Base-by-base conservation (phyloP, 1,140 invertebrate species). In the Caenorhabditis inopinata region DNA sequence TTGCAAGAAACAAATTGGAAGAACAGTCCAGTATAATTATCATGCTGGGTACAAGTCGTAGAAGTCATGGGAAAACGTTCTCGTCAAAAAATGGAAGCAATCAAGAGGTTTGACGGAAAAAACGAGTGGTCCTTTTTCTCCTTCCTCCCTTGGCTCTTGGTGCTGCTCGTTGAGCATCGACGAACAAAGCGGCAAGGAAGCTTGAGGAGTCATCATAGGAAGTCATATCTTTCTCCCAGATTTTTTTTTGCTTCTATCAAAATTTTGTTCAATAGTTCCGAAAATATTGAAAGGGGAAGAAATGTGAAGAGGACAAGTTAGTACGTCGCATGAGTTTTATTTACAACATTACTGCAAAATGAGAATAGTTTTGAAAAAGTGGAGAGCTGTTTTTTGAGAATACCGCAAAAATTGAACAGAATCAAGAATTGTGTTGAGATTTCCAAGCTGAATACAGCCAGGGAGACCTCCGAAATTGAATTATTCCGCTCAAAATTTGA, bases 321-420 rank as follows among this genome's bases (percentile, higher is more conserved):
- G 53, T 62, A 62, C 29, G 53, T 32, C 29, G n/a, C 53, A 62
- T 62, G 53, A 62, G 53, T n/a, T 62, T 62, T 62, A 62, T 62
- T 62, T 62, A 62, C 53, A 62, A 62, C 53, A 62, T 62, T n/a
- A 32, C 4, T 62, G 29, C 53, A 1, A 7, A 16, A 32, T 16
- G 9, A 14, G n/a, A n/a, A n/a, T n/a, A n/a, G n/a, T n/a, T n/a
- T n/a, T n/a, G n/a, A n/a, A n/a, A n/a, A n/a, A n/a, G n/a, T n/a
- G n/a, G n/a, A n/a, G n/a, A n/a, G n/a, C n/a, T n/a, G n/a, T n/a
- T n/a, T n/a, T n/a, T n/a, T n/a, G n/a, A n/a, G n/a, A n/a, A n/a
- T n/a, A n/a, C n/a, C n/a, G n/a, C n/a, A n/a, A n/a, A n/a, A n/a
- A n/a, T n/a, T 62, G 11, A 21, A 7, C 16, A 62, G 53, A 62